Evolutionary conservation across 1,140 invertebrate species (phyloP).

Genomic region (Anagrus nilaparvatae): DNA sequence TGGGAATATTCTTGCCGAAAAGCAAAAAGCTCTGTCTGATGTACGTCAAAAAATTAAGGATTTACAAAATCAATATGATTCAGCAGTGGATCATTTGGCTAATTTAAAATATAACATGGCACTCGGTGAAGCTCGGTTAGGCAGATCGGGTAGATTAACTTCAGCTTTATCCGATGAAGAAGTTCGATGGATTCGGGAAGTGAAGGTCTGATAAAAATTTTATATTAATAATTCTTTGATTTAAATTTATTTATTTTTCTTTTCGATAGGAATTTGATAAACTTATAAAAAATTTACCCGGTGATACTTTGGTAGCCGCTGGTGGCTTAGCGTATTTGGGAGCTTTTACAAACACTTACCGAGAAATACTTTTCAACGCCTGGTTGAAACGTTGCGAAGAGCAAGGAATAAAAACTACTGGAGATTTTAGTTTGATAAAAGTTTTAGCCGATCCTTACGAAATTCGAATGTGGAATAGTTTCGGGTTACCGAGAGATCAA

Average conservation of each 20-base stretch:
- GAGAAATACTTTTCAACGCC: constrained; percentile 53
- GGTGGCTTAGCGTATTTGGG: constrained; percentile 81
- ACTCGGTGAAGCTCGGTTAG: constrained; percentile 64
- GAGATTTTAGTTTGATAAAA: constrained; percentile 52
- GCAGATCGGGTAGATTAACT: constrained; percentile 70
- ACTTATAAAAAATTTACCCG: constrained; percentile 56
- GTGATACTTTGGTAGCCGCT: constrained; percentile 74
- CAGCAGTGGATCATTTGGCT: constrained; percentile 47
- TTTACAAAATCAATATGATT: constrained; percentile 57
- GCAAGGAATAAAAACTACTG: constrained; percentile 59
- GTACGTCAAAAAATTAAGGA: constrained; percentile 58
- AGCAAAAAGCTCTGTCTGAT: constrained; percentile 66
- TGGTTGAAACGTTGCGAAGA: constrained; percentile 58
- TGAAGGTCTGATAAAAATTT: constrained; percentile 45
- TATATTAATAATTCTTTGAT: constrained; percentile 23
- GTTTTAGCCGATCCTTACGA: constrained; percentile 78
- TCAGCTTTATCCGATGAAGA: constrained; percentile 77
- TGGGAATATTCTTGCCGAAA: constrained; percentile 64
- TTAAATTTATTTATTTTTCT: constrained; percentile 2
- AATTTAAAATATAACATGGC: constrained; percentile 54
- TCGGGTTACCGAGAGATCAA: constrained; percentile 69
- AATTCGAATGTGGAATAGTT: constrained; percentile 73
- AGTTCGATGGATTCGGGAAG: constrained; percentile 66
- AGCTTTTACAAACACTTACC: constrained; percentile 67
- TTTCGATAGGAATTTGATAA: constrained; percentile 35